Base-by-base conservation (phyloP, 2,888 invertebrate species). In the Apamea monoglypha region DNA sequence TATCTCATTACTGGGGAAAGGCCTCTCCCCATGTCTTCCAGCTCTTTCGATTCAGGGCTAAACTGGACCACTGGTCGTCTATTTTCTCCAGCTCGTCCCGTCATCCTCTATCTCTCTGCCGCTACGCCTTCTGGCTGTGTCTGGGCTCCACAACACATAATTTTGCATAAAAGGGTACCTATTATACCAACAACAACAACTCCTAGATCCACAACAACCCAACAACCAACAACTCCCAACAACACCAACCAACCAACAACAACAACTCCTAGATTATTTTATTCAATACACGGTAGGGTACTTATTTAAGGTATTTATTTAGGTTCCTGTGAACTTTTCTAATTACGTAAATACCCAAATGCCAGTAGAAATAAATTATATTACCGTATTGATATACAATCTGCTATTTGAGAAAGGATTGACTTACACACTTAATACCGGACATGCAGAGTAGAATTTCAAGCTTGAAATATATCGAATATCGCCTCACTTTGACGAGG, bases 401-500 rank as follows among this genome's bases (percentile, higher is more conserved):
- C 36, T 12, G n/a, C n/a, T 56, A 66, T 63, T 66, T 64, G 25
- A 32, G 6, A 71, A 68, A n/a, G 21, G 59, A 44, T 67, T 59
- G 32, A 12, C n/a, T 74, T 25, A 25, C n/a, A 36, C 29, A 56
- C 36, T 53, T 40, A 76, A 47, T 14, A 14, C 53, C 5, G 25
- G 18, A 47, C 44, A 32, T 61, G 5, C 12, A 61, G 8, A 56
- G 47, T 56, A n/a, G 36, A 82, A 47, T 61, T 64, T 69, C 50
- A 29, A 73, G 50, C 68, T 75, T 32, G 44, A 61, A 73, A 59
- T 67, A 76, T 67, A 47, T 82, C 40, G 69, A 69, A 61, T 73
- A 85, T 77, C 74, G 70, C 10, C 44, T 75, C 73, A 7, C 75
- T 86, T 81, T 87, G 73, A 47, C 56, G n/a, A 63, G 21, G 63